Evolutionary conservation across 92 coral and sea anemone genomes (phyloP).

Genomic region (Epizoanthus stellaris): DNA sequence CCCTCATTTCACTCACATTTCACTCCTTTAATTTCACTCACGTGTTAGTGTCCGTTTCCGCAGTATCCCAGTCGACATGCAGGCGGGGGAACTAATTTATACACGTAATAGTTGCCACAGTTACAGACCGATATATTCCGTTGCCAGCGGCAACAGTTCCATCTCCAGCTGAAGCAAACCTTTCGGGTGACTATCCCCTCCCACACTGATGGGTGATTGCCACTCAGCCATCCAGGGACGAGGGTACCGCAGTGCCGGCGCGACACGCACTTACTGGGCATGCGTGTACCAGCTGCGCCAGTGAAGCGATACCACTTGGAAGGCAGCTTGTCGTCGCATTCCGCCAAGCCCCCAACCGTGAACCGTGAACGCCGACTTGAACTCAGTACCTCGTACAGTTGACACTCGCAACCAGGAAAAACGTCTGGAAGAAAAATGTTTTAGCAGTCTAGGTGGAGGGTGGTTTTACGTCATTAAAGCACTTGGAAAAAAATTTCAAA

Average conservation of each 20-base stretch:
- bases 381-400: constrained; percentile 3
- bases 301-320: constrained; percentile 62
- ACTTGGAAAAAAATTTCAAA: no score
- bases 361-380: constrained; percentile 22
- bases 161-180: constrained; percentile 61
- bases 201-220: constrained; percentile 53
- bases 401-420: constrained; percentile 7
- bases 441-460: neutral
- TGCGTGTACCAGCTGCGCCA: constrained; percentile 58
- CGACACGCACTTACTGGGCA: constrained; percentile 52
- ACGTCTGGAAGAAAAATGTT: neutral
- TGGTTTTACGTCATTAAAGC: no score
- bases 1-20: no score
- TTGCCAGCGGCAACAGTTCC: constrained; percentile 52
- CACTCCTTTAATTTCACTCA: neutral
- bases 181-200: constrained; percentile 57
- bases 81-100: constrained; percentile 28
- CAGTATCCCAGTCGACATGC: constrained; percentile 52
- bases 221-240: constrained; percentile 70
- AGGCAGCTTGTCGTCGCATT: constrained; percentile 41
- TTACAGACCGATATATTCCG: constrained; percentile 46
- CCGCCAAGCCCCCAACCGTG: constrained; percentile 3
- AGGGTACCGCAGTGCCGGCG: constrained; percentile 65
- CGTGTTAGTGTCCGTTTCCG: constrained; percentile 17
- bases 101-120: constrained; percentile 66